These are phyloP conservation scores for Dasyornis broadbenti DNA, from an alignment of 2,113 vertebrate species.

Conservation along the genomic window DNA sequence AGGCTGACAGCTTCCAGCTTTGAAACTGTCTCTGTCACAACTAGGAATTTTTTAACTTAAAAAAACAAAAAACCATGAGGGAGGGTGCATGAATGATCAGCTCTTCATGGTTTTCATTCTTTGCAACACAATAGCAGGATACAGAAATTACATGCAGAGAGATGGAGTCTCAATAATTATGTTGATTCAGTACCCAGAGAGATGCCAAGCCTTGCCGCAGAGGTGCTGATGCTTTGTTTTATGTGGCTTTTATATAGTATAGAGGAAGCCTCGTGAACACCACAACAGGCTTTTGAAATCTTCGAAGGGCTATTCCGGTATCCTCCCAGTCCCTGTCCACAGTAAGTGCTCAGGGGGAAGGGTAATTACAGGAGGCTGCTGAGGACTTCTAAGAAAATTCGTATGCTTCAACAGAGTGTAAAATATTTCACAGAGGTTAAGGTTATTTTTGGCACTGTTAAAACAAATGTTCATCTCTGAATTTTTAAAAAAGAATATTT, in stretches of 20 bases:
- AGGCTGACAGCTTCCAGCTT: neutral
- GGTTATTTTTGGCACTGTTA: neutral
- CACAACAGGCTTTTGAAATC: neutral
- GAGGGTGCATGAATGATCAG: neutral
- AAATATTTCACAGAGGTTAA: neutral
- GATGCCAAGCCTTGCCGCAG: neutral
- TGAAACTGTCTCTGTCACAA: neutral
- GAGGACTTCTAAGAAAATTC: neutral
- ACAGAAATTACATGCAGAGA: neutral
- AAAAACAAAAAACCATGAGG: neutral
- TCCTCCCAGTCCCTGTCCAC: neutral
- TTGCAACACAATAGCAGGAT: conserved; percentile 5
- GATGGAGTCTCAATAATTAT: conserved; percentile 13
- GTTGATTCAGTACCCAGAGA: neutral
- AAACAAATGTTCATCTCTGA: neutral
- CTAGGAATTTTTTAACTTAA: neutral
- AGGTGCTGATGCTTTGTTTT: conserved; percentile 16
- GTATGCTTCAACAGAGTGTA: neutral
- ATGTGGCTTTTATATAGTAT: neutral
- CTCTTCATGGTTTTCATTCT: conserved; percentile 15
- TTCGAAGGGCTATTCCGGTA: neutral
- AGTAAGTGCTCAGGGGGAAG: neutral
- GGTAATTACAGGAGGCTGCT: neutral
- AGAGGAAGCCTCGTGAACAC: neutral
- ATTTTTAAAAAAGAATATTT: conserved; percentile 7